phyloP scores from a whole-genome alignment of 2,797 vertebrate genomes.

The Tenualosa thibaudeaui region DNA sequence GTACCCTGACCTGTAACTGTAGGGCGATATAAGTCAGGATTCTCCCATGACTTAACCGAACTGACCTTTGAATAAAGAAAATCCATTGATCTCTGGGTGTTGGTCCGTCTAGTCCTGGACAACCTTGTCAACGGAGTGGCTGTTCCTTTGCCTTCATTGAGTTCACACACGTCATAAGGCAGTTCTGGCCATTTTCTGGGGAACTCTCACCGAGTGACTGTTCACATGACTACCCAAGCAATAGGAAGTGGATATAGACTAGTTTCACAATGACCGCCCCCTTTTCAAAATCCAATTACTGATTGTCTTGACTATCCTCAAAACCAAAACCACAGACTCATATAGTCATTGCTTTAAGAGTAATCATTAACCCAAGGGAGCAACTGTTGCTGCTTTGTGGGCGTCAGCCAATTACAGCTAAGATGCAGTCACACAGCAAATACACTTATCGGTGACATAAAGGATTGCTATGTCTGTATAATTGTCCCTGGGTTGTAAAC shows the following conservation, averaged over 20 bases:
- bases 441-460: slow-evolving; percentile 56
- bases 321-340: slow-evolving; percentile 34
- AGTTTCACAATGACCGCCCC: slow-evolving; percentile 50
- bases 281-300: slow-evolving; percentile 53
- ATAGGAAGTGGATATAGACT: slow-evolving; percentile 54
- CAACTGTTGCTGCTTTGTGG: slow-evolving; percentile 37
- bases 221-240: slow-evolving; percentile 59
- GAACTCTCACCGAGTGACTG: not conserved
- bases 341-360: slow-evolving; percentile 42
- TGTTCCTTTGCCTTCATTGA: not conserved
- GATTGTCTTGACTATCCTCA: slow-evolving; percentile 50
- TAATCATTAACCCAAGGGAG: slow-evolving; percentile 74
- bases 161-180: not conserved
- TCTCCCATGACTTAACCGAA: slow-evolving; percentile 29
- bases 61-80: slow-evolving; percentile 72
- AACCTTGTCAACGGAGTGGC: not conserved
- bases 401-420: slow-evolving; percentile 52
- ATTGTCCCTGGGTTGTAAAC: not conserved
- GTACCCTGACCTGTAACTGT: not conserved
- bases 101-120: not conserved
- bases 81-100: slow-evolving; percentile 61
- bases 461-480: not conserved
- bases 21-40: not conserved
- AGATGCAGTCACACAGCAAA: slow-evolving; percentile 52
- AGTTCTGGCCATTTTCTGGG: not conserved